Evolutionary conservation across 1,140 invertebrate species (phyloP).

Genomic region (Dysdera silvatica): DNA sequence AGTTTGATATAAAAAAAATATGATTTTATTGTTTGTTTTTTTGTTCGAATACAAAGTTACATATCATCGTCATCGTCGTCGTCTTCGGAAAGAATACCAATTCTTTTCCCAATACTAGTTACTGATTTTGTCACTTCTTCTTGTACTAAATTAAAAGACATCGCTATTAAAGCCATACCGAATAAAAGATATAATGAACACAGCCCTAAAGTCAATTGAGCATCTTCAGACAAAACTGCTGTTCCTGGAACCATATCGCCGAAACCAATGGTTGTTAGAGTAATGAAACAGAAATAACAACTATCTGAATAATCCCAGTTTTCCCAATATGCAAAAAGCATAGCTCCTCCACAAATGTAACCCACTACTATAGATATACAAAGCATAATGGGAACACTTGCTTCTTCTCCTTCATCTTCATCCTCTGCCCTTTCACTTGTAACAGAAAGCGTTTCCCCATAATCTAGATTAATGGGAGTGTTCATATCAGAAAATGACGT

Average conservation of each 20-base stretch:
- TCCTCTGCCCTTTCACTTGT: too few relatives aligned
- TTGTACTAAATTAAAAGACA: constrained; percentile 86
- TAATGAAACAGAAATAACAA: constrained; percentile 90
- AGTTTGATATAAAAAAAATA: too few relatives aligned
- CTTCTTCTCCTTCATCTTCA: constrained; percentile 32
- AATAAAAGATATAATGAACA: constrained; percentile 78
- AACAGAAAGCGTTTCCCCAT: too few relatives aligned
- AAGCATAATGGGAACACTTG: constrained; percentile 58
- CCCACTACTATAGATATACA: constrained; percentile 79
- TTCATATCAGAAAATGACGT: too few relatives aligned
- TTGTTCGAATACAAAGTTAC: too few relatives aligned
- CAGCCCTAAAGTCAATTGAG: constrained; percentile 67
- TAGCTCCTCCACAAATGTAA: constrained; percentile 83
- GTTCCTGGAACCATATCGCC: constrained; percentile 67
- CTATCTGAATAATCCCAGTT: constrained; percentile 84
- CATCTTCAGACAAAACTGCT: constrained; percentile 52
- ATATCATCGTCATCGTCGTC: constrained; percentile 36
- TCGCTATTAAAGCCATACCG: constrained; percentile 79
- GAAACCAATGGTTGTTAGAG: constrained; percentile 63
- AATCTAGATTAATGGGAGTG: too few relatives aligned
- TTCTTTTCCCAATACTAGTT: constrained; percentile 55
- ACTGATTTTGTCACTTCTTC: constrained; percentile 73
- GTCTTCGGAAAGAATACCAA: constrained; percentile 47
- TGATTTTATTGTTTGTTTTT: too few relatives aligned
- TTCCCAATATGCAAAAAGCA: constrained; percentile 73